A percentile compares a stretch with the other conserved stretches of the same genome.
These are phyloP conservation scores for Sebastolobus altivelis DNA, from an alignment of 2,797 vertebrate species.

Conservation along the genomic window DNA sequence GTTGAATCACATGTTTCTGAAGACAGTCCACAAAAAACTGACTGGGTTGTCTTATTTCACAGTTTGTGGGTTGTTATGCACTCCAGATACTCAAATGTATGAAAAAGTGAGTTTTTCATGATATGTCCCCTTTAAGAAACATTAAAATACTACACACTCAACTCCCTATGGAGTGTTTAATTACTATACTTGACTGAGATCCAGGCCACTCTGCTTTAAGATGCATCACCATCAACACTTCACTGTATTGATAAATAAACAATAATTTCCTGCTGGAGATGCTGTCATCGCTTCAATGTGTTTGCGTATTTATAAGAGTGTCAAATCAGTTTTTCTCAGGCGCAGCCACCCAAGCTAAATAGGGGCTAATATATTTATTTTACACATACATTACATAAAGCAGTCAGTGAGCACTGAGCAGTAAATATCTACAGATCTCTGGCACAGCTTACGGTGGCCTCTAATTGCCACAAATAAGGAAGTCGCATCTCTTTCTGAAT, in stretches of 20 bases:
- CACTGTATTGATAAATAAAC: constrained; percentile 1
- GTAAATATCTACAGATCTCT: constrained; percentile 7
- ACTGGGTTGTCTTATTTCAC: neutral
- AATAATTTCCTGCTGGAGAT: constrained; percentile 4
- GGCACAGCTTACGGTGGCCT: neutral
- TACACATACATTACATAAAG: neutral
- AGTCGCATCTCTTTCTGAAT: constrained; percentile 2
- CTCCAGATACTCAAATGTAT: no score
- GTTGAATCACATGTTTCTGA: no score
- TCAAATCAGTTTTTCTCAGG: constrained; percentile 9
- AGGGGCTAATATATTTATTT: constrained; percentile 28
- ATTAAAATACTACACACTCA: neutral
- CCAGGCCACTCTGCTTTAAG: constrained; percentile 13
- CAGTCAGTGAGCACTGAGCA: neutral
- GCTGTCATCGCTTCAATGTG: neutral
- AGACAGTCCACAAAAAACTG: no score
- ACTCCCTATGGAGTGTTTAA: constrained; percentile 32
- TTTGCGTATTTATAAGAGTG: constrained; percentile 18
- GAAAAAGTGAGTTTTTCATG: no score
- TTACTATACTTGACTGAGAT: constrained; percentile 44
- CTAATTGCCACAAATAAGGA: constrained; percentile 8
- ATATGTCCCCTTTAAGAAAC: no score
- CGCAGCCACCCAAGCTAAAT: constrained; percentile 15
- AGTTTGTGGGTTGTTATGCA: neutral
- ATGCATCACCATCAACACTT: constrained; percentile 14